phyloP scores from a whole-genome alignment of 2,797 vertebrate species.

The Gallinago nigripennis region DNA sequence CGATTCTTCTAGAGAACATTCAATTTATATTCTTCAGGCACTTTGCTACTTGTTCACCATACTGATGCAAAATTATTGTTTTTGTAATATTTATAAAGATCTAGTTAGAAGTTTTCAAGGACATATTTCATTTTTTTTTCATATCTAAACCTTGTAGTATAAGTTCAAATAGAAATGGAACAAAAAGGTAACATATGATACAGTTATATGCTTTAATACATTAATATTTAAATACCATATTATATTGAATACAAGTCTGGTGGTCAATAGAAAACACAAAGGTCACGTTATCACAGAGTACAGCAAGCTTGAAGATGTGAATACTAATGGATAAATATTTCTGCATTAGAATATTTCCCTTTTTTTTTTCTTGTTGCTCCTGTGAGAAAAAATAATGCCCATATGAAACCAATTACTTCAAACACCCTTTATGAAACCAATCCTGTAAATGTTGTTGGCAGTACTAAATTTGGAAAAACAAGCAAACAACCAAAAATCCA shows the following conservation, averaged over 20 bases:
- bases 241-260: slow-evolving; percentile 40
- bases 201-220: slow-evolving; percentile 53
- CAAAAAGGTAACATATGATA: slow-evolving; percentile 21
- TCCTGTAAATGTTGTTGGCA: background rate
- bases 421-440: slow-evolving; percentile 13
- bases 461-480: background rate
- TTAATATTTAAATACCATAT: slow-evolving; percentile 65
- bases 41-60: slow-evolving; percentile 75
- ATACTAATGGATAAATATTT: slow-evolving; percentile 59
- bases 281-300: slow-evolving; percentile 55
- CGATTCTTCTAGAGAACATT: slow-evolving; percentile 78
- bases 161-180: slow-evolving; percentile 24
- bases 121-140: slow-evolving; percentile 54
- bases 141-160: slow-evolving; percentile 40
- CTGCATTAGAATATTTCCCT: background rate
- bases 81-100: slow-evolving; percentile 78
- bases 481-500: background rate
- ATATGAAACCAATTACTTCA: slow-evolving; percentile 24
- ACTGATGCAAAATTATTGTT: slow-evolving; percentile 81
- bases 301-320: slow-evolving; percentile 29
- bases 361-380: background rate
- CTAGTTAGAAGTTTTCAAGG: slow-evolving; percentile 75
- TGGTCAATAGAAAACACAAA: slow-evolving; percentile 69
- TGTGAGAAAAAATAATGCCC: background rate
- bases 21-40: slow-evolving; percentile 82